A percentile compares a stretch with the other conserved stretches of the same genome.
These are phyloP conservation scores for Meandrusa payeni DNA, from an alignment of 2,888 invertebrate species.

Conservation along the genomic window DNA sequence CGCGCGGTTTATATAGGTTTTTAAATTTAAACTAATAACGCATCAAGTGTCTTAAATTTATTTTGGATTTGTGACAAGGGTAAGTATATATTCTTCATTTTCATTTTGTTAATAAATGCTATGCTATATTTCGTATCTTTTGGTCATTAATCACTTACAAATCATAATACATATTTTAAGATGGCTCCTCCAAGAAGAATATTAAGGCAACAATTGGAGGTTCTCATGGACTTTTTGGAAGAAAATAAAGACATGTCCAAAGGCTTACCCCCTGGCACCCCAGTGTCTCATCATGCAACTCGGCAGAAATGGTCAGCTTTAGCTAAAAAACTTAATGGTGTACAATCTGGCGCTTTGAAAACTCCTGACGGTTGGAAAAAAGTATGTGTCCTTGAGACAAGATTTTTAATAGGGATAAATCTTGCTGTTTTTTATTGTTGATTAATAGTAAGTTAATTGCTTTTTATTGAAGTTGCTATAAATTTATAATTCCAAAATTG, in stretches of 20 bases:
- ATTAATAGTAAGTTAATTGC: too few species aligned
- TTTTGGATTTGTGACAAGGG: too few species aligned
- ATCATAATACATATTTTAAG: slow-evolving; percentile 30
- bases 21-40: slow-evolving; percentile 8
- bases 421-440: too few species aligned
- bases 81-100: too few species aligned
- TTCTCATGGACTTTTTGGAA: slow-evolving; percentile 61
- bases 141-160: slow-evolving; percentile 18
- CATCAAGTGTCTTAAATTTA: too few species aligned
- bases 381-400: too few species aligned
- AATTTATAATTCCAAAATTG: too few species aligned
- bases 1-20: slow-evolving; percentile 45
- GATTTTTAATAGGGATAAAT: too few species aligned
- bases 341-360: slow-evolving; percentile 54
- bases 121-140: too few species aligned
- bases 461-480: too few species aligned
- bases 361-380: slow-evolving; percentile 67
- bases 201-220: slow-evolving; percentile 55
- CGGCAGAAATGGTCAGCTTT: slow-evolving; percentile 59
- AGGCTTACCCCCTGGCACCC: slow-evolving; percentile 50
- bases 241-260: slow-evolving; percentile 58
- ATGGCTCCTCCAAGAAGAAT: slow-evolving; percentile 71
- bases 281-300: slow-evolving; percentile 49
- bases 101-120: too few species aligned
- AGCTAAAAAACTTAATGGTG: slow-evolving; percentile 59